Evolutionary conservation across 2,113 vertebrate genomes (phyloP), one percentile per base, ranked within the genome.

Genomic region (Oreochromis tanganicae): DNA sequence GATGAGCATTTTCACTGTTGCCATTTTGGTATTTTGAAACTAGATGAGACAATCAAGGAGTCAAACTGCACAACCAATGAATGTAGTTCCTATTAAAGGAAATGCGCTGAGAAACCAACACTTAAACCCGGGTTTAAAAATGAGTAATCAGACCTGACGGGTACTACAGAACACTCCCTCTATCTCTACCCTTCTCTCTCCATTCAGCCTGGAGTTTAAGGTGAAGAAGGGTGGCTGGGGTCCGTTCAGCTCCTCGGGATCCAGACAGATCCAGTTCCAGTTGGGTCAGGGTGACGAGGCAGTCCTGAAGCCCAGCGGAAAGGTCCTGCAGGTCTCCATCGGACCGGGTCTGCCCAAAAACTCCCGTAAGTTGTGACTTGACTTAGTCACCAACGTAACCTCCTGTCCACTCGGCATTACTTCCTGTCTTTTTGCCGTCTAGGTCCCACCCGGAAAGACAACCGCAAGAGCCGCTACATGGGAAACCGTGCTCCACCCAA

Each of bases 161-260:
- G 2, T n/a, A 78, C 46, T 32, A 52, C 43, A 10, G 48, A 29
- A 48, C 71, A 19, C 8, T 78, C 16, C 38, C 2, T 17, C 17
- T 32, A 3, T 29, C 11, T 36, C 38, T 13, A 1, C 24, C 3
- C 48, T 9, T n/a, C 27, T 16, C 16, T 56, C 19, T 27, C 21
- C 24, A 0, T 29, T 29, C 89, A 97, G 97, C 54, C 94, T 97
- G 92, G 97, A 97, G 91, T 97, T 97, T 86, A 97, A 97, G 93
- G 97, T 97, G 85, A 97, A 97, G 94, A 97, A 97, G 84, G 97
- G 96, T 0, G 95, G 97, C 19, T 97, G 97, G 97, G 96, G 96
- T 32, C 97, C 96, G 0, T 97, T 97, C 91, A 94, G 90, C 5
- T 95, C 97, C 0, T 94, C 97, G 0, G 97, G 97, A 3, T 97